These are phyloP conservation scores for Panorpa germanica DNA, from an alignment of 2,888 invertebrate genomes.

Conservation along the genomic window DNA sequence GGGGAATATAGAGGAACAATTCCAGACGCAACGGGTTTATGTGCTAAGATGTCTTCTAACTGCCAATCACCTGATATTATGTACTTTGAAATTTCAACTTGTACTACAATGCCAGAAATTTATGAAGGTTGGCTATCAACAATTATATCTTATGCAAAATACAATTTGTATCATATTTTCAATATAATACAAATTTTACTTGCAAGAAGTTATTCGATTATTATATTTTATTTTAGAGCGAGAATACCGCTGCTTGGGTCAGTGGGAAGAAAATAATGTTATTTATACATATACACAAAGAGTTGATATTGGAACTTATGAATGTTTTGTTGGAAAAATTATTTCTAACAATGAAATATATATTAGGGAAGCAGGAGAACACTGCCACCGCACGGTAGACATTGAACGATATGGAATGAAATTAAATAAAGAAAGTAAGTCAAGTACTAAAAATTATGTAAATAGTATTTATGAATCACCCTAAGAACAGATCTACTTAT, in stretches of 20 bases:
- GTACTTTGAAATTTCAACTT: slow-evolving; percentile 44
- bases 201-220: slow-evolving; percentile 8
- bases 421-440: slow-evolving; percentile 29
- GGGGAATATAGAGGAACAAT: slow-evolving; percentile 44
- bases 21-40: slow-evolving; percentile 35
- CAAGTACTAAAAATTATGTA: no score
- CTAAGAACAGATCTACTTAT: no score
- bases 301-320: slow-evolving; percentile 36
- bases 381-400: slow-evolving; percentile 37
- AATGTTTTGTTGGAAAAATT: slow-evolving; percentile 44
- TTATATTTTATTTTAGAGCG: slow-evolving; percentile 25
- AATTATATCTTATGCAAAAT: slow-evolving; percentile 5
- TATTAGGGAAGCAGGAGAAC: slow-evolving; percentile 46
- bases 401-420: slow-evolving; percentile 40
- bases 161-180: slow-evolving; percentile 2
- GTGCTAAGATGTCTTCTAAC: slow-evolving; percentile 43
- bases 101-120: no score
- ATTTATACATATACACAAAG: slow-evolving; percentile 45
- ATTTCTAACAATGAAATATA: slow-evolving; percentile 36
- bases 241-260: slow-evolving; percentile 42
- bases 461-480: no score
- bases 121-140: slow-evolving; percentile 28
- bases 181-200: not conserved
- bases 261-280: slow-evolving; percentile 40
- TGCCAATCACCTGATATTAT: slow-evolving; percentile 42